These are phyloP conservation scores for Nerophis ophidion DNA, from an alignment of 2,113 vertebrate genomes.

Conservation along the genomic window DNA sequence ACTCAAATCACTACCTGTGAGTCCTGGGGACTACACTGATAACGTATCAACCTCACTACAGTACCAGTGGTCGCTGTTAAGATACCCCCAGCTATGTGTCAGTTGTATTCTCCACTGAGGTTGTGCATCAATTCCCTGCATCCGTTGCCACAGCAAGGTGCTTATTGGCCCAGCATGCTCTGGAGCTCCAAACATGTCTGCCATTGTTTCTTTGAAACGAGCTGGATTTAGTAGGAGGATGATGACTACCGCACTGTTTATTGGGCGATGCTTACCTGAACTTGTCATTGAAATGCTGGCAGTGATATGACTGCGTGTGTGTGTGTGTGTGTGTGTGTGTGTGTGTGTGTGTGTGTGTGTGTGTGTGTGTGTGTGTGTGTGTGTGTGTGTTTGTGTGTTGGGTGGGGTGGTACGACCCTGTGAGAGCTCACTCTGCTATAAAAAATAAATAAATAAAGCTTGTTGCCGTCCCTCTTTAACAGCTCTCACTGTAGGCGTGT, in stretches of 20 bases:
- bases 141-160: constrained; percentile 54
- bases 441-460: constrained; percentile 28
- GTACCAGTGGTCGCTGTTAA: constrained; percentile 33
- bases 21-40: no score
- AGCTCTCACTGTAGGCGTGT: constrained; percentile 53
- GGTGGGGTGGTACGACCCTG: not conserved
- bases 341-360: not conserved
- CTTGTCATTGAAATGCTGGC: constrained; percentile 14
- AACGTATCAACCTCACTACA: no score
- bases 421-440: constrained; percentile 29
- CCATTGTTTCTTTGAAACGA: constrained; percentile 62
- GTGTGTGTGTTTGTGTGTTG: constrained; percentile 1
- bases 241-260: constrained; percentile 40
- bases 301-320: not conserved
- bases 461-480: constrained; percentile 47
- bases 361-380: no score
- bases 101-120: constrained; percentile 60
- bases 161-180: constrained; percentile 57
- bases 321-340: not conserved
- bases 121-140: constrained; percentile 66
- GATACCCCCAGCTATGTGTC: constrained; percentile 46
- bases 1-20: no score
- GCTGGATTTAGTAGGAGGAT: constrained; percentile 55
- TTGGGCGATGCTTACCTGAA: constrained; percentile 18
- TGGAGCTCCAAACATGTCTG: constrained; percentile 58